These are phyloP conservation scores for Sebastiscus tertius DNA, from an alignment of 2,797 vertebrate genomes.

Conservation along the genomic window DNA sequence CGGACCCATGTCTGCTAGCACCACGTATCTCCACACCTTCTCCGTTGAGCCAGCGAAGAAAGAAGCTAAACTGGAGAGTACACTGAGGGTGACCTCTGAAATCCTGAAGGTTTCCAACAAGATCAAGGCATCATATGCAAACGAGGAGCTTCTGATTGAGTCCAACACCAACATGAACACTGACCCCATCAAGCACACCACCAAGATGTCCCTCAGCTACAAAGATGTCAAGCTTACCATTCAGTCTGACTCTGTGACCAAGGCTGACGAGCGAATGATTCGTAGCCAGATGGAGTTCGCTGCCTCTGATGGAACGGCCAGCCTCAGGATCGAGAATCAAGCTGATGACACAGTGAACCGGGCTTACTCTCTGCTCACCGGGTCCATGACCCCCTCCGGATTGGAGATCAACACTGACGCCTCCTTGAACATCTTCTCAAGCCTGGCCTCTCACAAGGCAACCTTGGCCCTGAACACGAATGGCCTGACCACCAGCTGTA, in stretches of 20 bases:
- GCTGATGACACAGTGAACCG: constrained; percentile 81
- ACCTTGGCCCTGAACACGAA: constrained; percentile 83
- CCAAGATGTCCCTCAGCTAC: constrained; percentile 80
- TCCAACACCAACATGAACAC: constrained; percentile 86
- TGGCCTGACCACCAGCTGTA: constrained; percentile 88
- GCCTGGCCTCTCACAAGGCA: constrained; percentile 88
- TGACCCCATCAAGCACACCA: constrained; percentile 84
- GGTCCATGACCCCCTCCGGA: constrained; percentile 84
- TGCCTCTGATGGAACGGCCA: constrained; percentile 78
- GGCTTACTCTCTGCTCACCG: constrained; percentile 83
- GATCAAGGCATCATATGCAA: constrained; percentile 79
- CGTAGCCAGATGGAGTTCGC: constrained; percentile 86
- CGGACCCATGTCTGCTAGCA: constrained; percentile 82
- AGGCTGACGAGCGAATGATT: constrained; percentile 75
- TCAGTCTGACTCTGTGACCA: constrained; percentile 87
- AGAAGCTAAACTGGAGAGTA: constrained; percentile 83
- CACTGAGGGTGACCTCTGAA: constrained; percentile 85
- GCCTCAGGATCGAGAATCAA: constrained; percentile 86
- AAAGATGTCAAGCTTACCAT: constrained; percentile 86
- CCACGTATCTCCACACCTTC: constrained; percentile 78
- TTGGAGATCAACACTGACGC: constrained; percentile 89
- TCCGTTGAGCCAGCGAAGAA: constrained; percentile 75
- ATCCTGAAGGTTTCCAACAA: constrained; percentile 84
- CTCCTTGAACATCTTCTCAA: constrained; percentile 83
- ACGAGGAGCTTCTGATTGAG: constrained; percentile 77